Percentiles rank a stretch among this genome's conserved stretches.
Conservation (phyloP, 2,888 invertebrate species). For the Synergus laeviventris region DNA sequence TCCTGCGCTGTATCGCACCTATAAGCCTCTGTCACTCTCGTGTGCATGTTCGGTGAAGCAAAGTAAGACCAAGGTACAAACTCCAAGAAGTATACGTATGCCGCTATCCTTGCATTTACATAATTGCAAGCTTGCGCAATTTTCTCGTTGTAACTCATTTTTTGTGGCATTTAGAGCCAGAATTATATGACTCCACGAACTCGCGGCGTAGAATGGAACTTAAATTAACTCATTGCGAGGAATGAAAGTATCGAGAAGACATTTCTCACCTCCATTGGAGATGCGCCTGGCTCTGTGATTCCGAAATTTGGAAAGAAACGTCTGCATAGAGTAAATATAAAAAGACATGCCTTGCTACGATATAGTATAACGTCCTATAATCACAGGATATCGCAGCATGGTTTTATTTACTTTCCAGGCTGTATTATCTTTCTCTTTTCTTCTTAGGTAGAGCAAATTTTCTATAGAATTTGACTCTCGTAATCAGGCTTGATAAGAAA, state of each 20-base stretch:
- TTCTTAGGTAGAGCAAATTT: neutral
- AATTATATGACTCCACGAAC: slow-evolving; percentile 50
- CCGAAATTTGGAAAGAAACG: neutral
- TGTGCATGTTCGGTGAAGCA: slow-evolving; percentile 11
- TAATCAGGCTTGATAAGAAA: neutral
- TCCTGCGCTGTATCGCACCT: neutral
- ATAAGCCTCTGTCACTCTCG: slow-evolving; percentile 6
- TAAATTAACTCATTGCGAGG: neutral
- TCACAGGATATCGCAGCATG: neutral
- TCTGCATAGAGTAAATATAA: neutral
- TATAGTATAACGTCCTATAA: neutral
- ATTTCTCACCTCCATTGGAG: neutral
- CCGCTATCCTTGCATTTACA: slow-evolving; percentile 55
- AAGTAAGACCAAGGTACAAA: slow-evolving; percentile 19
- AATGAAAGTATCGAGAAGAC: neutral
- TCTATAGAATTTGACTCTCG: neutral
- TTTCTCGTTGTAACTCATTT: slow-evolving; percentile 64
- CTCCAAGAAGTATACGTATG: slow-evolving; percentile 11
- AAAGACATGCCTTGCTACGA: neutral
- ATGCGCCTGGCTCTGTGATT: neutral
- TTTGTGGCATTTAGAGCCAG: slow-evolving; percentile 59
- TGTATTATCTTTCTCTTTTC: neutral
- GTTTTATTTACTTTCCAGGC: neutral
- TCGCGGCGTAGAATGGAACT: neutral
- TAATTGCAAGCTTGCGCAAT: slow-evolving; percentile 63